These are phyloP conservation scores for Xenopus petersii DNA, from an alignment of 2,797 vertebrate genomes.

Conservation along the genomic window DNA sequence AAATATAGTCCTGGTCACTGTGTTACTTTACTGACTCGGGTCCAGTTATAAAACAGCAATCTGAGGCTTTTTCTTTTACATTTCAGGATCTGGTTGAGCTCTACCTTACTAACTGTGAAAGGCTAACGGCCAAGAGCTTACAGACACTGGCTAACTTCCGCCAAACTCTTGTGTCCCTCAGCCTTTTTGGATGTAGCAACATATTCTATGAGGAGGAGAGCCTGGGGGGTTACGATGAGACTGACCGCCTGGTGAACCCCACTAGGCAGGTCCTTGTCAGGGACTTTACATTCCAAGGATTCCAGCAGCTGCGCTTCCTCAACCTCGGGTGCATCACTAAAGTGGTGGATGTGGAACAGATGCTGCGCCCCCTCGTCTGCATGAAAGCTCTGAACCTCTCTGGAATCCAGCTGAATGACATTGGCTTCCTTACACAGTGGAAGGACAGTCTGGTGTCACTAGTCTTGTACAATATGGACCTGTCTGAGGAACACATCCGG, in stretches of 20 bases:
- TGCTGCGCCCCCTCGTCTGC: constrained; percentile 79
- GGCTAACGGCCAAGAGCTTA: constrained; percentile 85
- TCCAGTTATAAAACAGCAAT: no score
- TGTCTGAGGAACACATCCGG: constrained; percentile 85
- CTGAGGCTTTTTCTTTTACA: constrained; percentile 19
- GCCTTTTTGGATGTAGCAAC: constrained; percentile 87
- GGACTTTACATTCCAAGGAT: constrained; percentile 91
- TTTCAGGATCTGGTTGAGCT: constrained; percentile 91
- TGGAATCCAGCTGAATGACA: constrained; percentile 77
- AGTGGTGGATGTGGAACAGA: constrained; percentile 79
- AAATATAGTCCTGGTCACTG: no score
- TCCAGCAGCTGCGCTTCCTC: constrained; percentile 84
- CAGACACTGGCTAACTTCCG: constrained; percentile 84
- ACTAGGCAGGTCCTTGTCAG: constrained; percentile 81
- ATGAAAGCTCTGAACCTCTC: constrained; percentile 89
- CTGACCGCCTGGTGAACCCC: constrained; percentile 73
- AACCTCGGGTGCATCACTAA: constrained; percentile 85
- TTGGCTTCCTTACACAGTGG: constrained; percentile 88
- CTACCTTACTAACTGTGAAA: constrained; percentile 90
- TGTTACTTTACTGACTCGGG: no score
- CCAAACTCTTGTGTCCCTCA: constrained; percentile 86
- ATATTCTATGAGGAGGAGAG: constrained; percentile 87
- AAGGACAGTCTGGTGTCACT: constrained; percentile 86
- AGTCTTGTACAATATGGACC: constrained; percentile 93
- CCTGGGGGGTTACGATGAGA: constrained; percentile 79